These are phyloP conservation scores for Actinopyga echinites DNA, from an alignment of 53 echinoderm and acorn worm genomes.

Conservation along the genomic window DNA sequence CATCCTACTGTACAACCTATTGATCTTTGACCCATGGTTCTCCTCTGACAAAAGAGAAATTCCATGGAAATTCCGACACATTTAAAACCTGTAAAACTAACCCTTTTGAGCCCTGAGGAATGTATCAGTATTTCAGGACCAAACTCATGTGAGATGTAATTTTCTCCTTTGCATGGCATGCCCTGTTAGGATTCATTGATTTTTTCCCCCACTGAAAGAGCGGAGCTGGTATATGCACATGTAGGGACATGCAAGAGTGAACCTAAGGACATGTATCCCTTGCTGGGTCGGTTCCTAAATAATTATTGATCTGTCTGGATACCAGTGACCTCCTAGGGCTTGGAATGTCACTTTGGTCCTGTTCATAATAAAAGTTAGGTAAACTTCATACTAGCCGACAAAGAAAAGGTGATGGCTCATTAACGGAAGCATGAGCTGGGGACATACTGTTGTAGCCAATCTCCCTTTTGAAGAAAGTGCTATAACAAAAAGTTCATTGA, in stretches of 20 bases:
- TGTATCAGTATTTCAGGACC: too few relatives aligned
- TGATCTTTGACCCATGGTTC: slow-evolving; percentile 4
- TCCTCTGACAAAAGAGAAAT: slow-evolving; percentile 2
- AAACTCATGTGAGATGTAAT: too few relatives aligned
- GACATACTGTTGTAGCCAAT: too few relatives aligned
- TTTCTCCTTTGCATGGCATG: neutral
- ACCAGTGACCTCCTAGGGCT: neutral
- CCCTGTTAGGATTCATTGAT: slow-evolving; percentile 6
- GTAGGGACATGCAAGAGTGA: slow-evolving; percentile 15
- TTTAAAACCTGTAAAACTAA: neutral
- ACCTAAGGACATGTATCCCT: neutral
- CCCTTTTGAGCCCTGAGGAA: slow-evolving; percentile 2
- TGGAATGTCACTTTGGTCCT: slow-evolving; percentile 15
- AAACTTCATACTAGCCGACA: neutral
- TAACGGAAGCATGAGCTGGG: neutral
- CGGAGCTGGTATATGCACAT: neutral
- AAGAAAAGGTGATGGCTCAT: slow-evolving; percentile 15
- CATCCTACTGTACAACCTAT: neutral
- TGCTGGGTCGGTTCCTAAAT: neutral
- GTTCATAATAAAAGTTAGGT: slow-evolving; percentile 24
- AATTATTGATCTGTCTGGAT: slow-evolving; percentile 12
- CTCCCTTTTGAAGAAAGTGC: too few relatives aligned
- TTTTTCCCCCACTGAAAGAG: neutral
- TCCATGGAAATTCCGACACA: slow-evolving; percentile 12
- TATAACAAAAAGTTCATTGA: too few relatives aligned